Base-by-base conservation (phyloP, 2,888 invertebrate genomes). In the Cinara cedri region DNA sequence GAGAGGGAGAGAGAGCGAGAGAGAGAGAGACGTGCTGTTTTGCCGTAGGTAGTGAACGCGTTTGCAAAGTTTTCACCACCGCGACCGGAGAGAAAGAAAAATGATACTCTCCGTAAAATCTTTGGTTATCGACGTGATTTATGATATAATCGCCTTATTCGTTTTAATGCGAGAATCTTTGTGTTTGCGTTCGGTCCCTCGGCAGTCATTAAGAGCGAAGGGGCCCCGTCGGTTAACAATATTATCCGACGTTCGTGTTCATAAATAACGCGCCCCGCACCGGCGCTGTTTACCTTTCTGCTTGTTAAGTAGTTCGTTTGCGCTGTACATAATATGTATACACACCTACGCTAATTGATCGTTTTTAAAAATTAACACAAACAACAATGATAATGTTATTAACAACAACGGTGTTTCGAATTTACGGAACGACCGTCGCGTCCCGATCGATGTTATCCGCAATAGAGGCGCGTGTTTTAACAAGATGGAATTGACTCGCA, bases 151-250 rank as follows among this genome's bases (percentile, higher is more conserved):
- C 60, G 16, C 51, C 62, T 65, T 44, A 55, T 65, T 55, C 65
- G 55, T 75, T 75, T 65, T 55, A 55, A 75, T 44, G 75, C 75
- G 65, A 65, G 42, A 55, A 65, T 55, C 65, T 75, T 66, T 66
- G 55, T 75, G 55, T 75, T 55, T 62, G 62, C 34, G 14, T 44
- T 16, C 54, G 68, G 42, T 66, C 75, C 75, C 75, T 44, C 24
- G 55, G 65, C 44, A 55, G 54, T 75, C 75, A 75, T 75, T 75
- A 75, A 66, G 54, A 42, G 34, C 34, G 3, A 6, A 34, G 13
- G 42, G 60, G 24, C 34, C 63, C 21, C 65, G 74, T 62, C 74
- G 74, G 75, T 75, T 75, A 75, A 75, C 75, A 75, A 75, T 65
- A 66, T 65, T 44, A 34, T 54, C 24, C 44, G 44, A 19, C n/a